These are phyloP conservation scores for Orchesellides sinensis DNA, from an alignment of 2,888 invertebrate genomes.

Conservation along the genomic window DNA sequence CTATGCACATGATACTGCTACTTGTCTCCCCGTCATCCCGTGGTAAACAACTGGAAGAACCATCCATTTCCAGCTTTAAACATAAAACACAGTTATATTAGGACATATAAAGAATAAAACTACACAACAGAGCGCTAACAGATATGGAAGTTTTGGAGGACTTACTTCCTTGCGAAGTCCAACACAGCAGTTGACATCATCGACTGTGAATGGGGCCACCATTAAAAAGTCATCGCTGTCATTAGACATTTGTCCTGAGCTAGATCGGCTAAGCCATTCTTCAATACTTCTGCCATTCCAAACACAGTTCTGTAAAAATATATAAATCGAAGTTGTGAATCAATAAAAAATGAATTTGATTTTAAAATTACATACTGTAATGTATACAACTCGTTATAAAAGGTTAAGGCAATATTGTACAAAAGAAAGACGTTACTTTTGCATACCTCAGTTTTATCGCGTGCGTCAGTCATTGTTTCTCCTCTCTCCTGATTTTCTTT, in stretches of 20 bases:
- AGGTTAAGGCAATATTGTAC: no score
- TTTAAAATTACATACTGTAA: no score
- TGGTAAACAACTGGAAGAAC: no score
- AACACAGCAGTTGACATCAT: no score
- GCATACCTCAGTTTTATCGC: not conserved
- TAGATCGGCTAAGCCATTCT: conserved; percentile 18
- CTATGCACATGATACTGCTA: conserved; percentile 65
- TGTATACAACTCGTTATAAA: no score
- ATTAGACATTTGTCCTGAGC: not conserved
- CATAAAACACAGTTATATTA: not conserved
- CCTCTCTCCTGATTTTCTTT: not conserved
- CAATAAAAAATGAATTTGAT: not conserved
- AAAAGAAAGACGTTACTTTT: no score
- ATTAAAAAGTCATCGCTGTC: conserved; percentile 65
- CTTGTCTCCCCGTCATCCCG: conserved; percentile 51
- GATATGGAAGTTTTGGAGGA: no score
- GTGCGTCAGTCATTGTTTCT: not conserved
- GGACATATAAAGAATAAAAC: no score
- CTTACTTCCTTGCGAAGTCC: not conserved
- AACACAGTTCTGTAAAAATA: not conserved
- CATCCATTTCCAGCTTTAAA: not conserved
- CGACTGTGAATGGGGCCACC: conserved; percentile 27
- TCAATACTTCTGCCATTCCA: conserved; percentile 26
- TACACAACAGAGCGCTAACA: no score
- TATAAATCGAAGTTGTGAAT: not conserved